phyloP scores from a whole-genome alignment of 2,113 vertebrate species.

The Hypanus sabinus region DNA sequence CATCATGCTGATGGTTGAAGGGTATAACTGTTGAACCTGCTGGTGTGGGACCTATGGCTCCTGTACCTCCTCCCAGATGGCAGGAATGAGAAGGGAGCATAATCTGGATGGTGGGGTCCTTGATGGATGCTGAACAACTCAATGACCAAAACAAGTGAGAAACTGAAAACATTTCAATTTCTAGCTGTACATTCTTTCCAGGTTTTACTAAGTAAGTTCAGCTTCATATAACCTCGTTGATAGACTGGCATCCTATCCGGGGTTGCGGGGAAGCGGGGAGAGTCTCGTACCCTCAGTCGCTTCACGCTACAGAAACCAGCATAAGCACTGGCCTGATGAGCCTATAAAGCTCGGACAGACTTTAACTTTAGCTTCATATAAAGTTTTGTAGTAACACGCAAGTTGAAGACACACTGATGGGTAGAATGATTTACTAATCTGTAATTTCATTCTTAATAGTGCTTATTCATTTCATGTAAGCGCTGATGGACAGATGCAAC shows the following conservation, averaged over 20 bases:
- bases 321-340: too few species aligned
- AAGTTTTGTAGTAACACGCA: neutral
- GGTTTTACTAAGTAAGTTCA: neutral
- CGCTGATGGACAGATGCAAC: conserved; percentile 74
- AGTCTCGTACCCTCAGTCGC: too few species aligned
- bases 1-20: too few species aligned
- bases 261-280: too few species aligned
- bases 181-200: neutral
- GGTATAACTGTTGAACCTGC: too few species aligned
- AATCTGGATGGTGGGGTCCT: too few species aligned
- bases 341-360: too few species aligned
- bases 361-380: neutral
- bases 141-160: neutral
- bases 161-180: neutral
- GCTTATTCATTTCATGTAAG: conserved; percentile 74
- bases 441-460: conserved; percentile 45
- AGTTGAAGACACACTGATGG: neutral
- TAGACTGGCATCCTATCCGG: too few species aligned
- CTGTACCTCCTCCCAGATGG: too few species aligned
- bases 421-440: conserved; percentile 27
- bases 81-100: too few species aligned
- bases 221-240: neutral
- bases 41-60: too few species aligned
- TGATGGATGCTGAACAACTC: neutral
- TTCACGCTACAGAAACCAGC: too few species aligned